Evolutionary conservation across 2,888 invertebrate species (phyloP).

Genomic region (Drosophila kambysellisi): DNA sequence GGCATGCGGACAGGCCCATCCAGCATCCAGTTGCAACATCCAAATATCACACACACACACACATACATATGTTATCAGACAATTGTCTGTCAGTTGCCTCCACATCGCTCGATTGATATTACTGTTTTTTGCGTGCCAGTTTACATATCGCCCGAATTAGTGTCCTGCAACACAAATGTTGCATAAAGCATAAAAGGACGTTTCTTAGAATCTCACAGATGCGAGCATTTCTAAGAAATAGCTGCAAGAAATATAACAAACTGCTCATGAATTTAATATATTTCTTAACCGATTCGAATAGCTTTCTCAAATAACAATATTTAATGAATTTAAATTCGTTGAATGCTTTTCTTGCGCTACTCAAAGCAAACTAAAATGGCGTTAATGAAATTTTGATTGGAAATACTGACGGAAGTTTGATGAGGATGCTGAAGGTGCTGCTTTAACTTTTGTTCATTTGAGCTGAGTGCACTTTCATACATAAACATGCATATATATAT

Average conservation of each 20-base stretch:
- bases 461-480: slow-evolving; percentile 48
- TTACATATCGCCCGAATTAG: slow-evolving; percentile 20
- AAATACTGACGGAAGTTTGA: slow-evolving; percentile 13
- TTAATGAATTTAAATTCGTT: background rate
- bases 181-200: background rate
- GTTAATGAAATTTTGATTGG: slow-evolving; percentile 38
- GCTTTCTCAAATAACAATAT: background rate
- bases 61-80: slow-evolving; percentile 30
- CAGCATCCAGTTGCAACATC: slow-evolving; percentile 7
- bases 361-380: slow-evolving; percentile 5
- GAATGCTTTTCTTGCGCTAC: slow-evolving; percentile 3
- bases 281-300: background rate
- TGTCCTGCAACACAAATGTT: background rate
- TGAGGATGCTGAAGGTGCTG: too few relatives aligned
- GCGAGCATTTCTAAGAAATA: too few relatives aligned
- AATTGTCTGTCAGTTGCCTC: slow-evolving; percentile 23
- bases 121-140: slow-evolving; percentile 7
- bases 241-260: background rate
- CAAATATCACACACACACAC: slow-evolving; percentile 5
- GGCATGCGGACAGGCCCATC: slow-evolving; percentile 29
- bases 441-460: slow-evolving; percentile 48
- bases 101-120: slow-evolving; percentile 38
- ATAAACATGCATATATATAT: slow-evolving; percentile 28
- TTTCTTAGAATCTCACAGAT: background rate
- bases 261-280: background rate